Evolutionary conservation across 2,888 invertebrate species (phyloP), one percentile per base, ranked within the genome.

Genomic region (Tiphia femorata): DNA sequence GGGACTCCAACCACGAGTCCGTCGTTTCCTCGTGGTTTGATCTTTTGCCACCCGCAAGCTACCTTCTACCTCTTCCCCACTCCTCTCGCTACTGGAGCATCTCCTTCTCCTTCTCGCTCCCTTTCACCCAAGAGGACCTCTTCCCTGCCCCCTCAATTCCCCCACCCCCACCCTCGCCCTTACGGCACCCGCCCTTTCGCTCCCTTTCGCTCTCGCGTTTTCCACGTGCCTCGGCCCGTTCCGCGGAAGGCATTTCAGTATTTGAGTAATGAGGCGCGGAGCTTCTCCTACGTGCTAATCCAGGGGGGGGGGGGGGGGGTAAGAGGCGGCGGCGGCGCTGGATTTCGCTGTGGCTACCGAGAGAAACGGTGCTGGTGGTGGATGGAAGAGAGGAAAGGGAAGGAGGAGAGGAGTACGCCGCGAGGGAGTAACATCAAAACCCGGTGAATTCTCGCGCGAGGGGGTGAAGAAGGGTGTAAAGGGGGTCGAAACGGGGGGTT

Each of bases 11-110:
- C 67, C 53, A 64, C 58, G 56, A n/a, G 55, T 47, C 58, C 57
- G 54, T 56, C 62, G 54, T 65, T 67, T 67, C 64, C 62, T 64
- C 62, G 67, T 64, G 70, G 73, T 72, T 74, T 74, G 74, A 75
- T 75, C 74, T 74, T 72, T 64, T 63, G 50, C 65, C 62, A 54
- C 46, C 53, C 58, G 42, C 48, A 44, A 43, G 52, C 43, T 43
- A n/a, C n/a, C n/a, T n/a, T n/a, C n/a, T n/a, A n/a, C n/a, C n/a
- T n/a, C n/a, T n/a, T n/a, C n/a, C n/a, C n/a, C n/a, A n/a, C n/a
- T 14, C 23, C 44, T 48, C 23, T 7, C 21, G 12, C 30, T 33
- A 21, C 41, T n/a, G 37, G 30, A 29, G 19, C 38, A 6, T 41
- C 20, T 20, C 49, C 41, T 37, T 17, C 8, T 23, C 16, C 2